Evolutionary conservation across 2,888 invertebrate genomes (phyloP), one percentile per base, ranked within the genome.

Genomic region (Leptopilina myrica): DNA sequence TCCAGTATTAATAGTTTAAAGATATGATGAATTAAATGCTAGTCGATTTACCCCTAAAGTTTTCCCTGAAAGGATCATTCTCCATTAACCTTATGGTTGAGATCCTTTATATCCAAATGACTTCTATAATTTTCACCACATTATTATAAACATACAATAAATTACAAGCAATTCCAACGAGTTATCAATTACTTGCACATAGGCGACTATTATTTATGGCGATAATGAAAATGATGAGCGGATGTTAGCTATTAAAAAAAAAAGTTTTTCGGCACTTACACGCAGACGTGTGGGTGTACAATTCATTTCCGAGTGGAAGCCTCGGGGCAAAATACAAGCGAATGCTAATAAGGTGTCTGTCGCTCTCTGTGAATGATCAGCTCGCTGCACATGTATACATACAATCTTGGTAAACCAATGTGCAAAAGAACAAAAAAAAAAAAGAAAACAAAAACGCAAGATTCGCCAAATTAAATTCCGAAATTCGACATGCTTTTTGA

Each of bases 271-370:
- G 73, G 33, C 49, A 53, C 12, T 53, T 53, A 73, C 5, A 33
- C 33, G 33, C 7, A 43, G 43, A 43, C 53, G 53, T 79, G 82
- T 82, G 81, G 81, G 83, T 81, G 83, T 83, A 79, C 79, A 77
- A 81, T 89, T 87, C 87, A 89, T 89, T 89, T 88, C 87, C 85
- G 86, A 86, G 85, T 84, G 83, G 85, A 81, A 84, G 88, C 88
- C 86, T 81, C 81, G 79, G 86, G 89, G 87, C 78, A 87, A 85
- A 84, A 86, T 84, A 78, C 11, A 49, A 12, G 80, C 82, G 85
- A 88, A 89, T 89, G 86, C 86, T 89, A 88, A 90, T 88, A 87
- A 89, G 87, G 73, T 83, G 80, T 81, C 81, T 84, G 81, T 81
- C 73, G 78, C 81, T 79, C 77, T 56, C 11, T 4, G 67, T 79